Evolutionary conservation across 1,140 invertebrate genomes (phyloP).

Genomic region (Tribolium castaneum): DNA sequence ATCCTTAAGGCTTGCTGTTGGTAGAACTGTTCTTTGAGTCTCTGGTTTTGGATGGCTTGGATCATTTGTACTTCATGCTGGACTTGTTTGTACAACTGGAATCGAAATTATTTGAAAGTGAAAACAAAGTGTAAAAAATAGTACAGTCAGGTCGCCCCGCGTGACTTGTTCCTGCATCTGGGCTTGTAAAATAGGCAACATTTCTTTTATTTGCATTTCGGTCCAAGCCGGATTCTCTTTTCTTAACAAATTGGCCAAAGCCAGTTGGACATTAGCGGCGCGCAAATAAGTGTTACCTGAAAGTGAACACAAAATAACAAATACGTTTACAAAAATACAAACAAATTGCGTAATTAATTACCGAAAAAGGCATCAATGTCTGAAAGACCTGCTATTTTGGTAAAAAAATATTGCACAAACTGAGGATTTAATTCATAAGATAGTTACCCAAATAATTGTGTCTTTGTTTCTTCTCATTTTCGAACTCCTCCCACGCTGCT

Average conservation of each 20-base stretch:
- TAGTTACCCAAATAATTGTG: constrained; percentile 7
- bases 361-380: background rate
- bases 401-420: background rate
- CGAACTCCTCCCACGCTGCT: constrained; percentile 94
- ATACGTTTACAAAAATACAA: background rate
- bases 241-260: constrained; percentile 55
- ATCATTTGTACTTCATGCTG: constrained; percentile 50
- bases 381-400: background rate
- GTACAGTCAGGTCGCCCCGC: constrained; percentile 47
- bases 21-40: constrained; percentile 54
- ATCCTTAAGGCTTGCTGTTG: constrained; percentile 55
- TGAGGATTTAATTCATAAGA: background rate
- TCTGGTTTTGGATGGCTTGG: constrained; percentile 48
- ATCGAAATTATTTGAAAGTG: background rate
- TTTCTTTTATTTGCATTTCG: constrained; percentile 54
- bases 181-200: constrained; percentile 55
- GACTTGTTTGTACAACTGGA: constrained; percentile 49
- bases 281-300: background rate
- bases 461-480: constrained; percentile 76
- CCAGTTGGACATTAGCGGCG: constrained; percentile 45
- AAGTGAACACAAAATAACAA: constrained; percentile 43
- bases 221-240: constrained; percentile 59
- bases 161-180: constrained; percentile 50
- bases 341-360: constrained; percentile 7
- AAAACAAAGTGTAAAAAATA: background rate